Conservation (phyloP, 2,797 vertebrate genomes). For the Alcedo atthis region DNA sequence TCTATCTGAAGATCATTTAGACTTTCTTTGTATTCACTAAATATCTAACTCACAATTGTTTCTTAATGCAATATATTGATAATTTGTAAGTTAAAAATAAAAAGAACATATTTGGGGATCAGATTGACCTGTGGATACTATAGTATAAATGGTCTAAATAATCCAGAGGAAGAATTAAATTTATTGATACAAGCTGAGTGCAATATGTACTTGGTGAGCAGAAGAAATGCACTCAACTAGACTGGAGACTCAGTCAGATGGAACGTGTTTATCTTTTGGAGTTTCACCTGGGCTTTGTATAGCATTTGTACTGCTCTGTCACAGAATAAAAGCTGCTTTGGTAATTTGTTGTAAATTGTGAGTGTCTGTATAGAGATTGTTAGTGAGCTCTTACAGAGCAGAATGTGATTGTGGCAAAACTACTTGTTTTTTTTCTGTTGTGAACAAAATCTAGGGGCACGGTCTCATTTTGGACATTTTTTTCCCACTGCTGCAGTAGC, state of each 20-base stretch:
- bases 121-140: neutral
- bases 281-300: neutral
- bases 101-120: neutral
- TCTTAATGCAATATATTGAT: neutral
- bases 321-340: neutral
- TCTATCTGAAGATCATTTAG: neutral
- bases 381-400: neutral
- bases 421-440: neutral
- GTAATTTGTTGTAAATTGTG: neutral
- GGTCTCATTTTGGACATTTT: neutral
- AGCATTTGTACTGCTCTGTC: neutral
- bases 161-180: neutral
- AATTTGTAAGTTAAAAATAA: neutral
- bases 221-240: neutral
- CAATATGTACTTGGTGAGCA: accelerated
- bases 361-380: neutral
- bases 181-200: neutral
- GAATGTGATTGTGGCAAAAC: neutral
- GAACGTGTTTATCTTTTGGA: accelerated
- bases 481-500: neutral
- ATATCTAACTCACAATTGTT: neutral
- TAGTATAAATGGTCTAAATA: neutral
- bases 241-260: neutral
- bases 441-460: neutral
- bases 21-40: neutral